A percentile compares a stretch with the other conserved stretches of the same genome.
Evolutionary conservation across 2,888 invertebrate species (phyloP).

Genomic region (Papilio gigon): DNA sequence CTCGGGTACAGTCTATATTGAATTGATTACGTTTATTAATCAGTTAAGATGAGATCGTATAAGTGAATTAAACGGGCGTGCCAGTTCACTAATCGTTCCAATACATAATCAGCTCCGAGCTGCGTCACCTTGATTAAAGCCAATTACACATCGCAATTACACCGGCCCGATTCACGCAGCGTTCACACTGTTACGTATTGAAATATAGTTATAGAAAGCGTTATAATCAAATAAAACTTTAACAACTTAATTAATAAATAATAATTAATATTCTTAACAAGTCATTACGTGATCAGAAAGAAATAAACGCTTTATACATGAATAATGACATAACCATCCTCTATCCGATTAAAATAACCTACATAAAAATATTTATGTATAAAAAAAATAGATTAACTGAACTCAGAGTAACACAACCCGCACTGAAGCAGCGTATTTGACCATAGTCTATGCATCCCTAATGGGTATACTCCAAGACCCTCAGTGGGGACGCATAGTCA

Average conservation of each 20-base stretch:
- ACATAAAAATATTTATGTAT: too few species aligned
- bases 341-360: too few species aligned
- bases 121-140: slow-evolving; percentile 73
- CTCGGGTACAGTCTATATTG: background rate
- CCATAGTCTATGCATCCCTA: too few species aligned
- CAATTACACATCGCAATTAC: slow-evolving; percentile 76
- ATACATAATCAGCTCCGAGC: slow-evolving; percentile 51
- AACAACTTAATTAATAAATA: background rate
- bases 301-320: too few species aligned
- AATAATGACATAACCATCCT: too few species aligned
- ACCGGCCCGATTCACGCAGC: slow-evolving; percentile 68
- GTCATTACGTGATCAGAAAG: background rate
- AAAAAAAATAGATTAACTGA: too few species aligned
- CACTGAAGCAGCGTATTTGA: too few species aligned
- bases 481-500: too few species aligned
- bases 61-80: slow-evolving; percentile 23
- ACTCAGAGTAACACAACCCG: too few species aligned
- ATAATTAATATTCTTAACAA: background rate
- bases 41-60: slow-evolving; percentile 1
- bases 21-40: background rate
- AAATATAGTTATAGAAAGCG: slow-evolving; percentile 3
- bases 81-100: slow-evolving; percentile 40
- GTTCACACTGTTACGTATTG: slow-evolving; percentile 34
- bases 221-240: too few species aligned
- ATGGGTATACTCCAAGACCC: too few species aligned